Evolutionary conservation across 1,140 invertebrate species (phyloP).

Genomic region (Oncopodura yosiiana): DNA sequence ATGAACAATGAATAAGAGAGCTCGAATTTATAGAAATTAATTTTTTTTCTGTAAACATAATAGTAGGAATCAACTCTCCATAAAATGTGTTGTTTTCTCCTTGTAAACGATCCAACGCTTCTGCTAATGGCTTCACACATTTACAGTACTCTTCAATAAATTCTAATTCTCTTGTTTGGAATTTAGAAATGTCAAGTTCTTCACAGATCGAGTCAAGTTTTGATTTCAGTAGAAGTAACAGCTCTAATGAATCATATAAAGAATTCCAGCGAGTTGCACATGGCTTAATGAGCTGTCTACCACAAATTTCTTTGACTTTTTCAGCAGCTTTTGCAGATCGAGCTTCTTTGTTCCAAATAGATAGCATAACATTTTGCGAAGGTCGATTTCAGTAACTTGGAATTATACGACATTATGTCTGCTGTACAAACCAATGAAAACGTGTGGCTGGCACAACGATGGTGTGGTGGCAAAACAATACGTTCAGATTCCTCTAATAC

Average conservation of each 20-base stretch:
- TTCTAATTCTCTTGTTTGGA: slow-evolving; percentile 8
- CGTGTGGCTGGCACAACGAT: slow-evolving; percentile 9
- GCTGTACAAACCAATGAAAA: slow-evolving; percentile 2
- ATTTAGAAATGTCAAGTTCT: not conserved
- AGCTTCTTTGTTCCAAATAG: not conserved
- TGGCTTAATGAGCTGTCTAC: not conserved
- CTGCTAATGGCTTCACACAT: not conserved
- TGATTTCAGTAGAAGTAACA: not conserved
- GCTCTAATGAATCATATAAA: slow-evolving; percentile 10
- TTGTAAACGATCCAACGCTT: slow-evolving; percentile 6
- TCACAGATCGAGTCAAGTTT: not conserved
- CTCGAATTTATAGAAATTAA: not conserved
- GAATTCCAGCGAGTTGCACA: slow-evolving; percentile 5
- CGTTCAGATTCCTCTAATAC: not conserved
- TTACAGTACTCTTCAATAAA: slow-evolving; percentile 10
- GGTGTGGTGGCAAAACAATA: slow-evolving; percentile 5
- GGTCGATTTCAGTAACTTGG: not conserved
- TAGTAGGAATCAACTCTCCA: slow-evolving; percentile 11
- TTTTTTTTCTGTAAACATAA: slow-evolving; percentile 3
- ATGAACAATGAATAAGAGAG: no score
- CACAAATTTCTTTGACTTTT: not conserved
- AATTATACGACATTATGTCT: not conserved
- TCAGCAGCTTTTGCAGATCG: slow-evolving; percentile 2
- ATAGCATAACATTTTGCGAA: slow-evolving; percentile 11
- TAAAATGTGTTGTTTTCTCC: slow-evolving; percentile 8